These are phyloP conservation scores for Peromyscus leucopus DNA, from an alignment of 2,113 vertebrate species.

Conservation along the genomic window DNA sequence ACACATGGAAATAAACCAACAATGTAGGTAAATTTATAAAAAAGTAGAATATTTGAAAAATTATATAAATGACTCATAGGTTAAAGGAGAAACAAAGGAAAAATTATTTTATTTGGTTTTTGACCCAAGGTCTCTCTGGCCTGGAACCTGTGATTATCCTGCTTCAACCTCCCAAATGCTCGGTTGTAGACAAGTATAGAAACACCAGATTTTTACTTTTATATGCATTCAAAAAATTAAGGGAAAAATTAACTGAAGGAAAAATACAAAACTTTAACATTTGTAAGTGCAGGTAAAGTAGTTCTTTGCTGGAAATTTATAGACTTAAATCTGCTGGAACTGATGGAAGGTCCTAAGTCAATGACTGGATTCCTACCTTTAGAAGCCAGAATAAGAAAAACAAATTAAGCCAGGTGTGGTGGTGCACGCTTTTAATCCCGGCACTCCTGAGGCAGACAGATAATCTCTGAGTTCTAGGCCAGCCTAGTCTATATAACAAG, in stretches of 20 bases:
- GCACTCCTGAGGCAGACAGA: background rate
- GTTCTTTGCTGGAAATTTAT: slow-evolving; percentile 17
- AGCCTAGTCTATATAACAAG: background rate
- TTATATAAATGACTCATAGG: background rate
- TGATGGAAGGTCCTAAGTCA: background rate
- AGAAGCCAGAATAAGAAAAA: slow-evolving; percentile 28
- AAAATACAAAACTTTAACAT: background rate
- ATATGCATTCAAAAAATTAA: background rate
- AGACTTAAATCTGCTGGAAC: slow-evolving; percentile 37
- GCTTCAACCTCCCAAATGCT: background rate
- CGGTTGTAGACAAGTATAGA: background rate
- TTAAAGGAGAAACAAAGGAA: background rate
- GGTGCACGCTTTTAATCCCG: background rate
- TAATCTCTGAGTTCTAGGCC: background rate
- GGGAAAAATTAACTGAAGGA: slow-evolving; percentile 11
- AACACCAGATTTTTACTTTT: background rate
- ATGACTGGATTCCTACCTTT: background rate
- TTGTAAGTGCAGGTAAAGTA: slow-evolving; percentile 28
- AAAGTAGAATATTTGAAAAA: slow-evolving; percentile 17
- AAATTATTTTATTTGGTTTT: background rate
- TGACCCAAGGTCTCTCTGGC: background rate
- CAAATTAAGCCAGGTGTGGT: background rate
- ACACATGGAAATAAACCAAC: background rate
- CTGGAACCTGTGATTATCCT: background rate
- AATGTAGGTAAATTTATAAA: slow-evolving; percentile 24